phyloP scores from a whole-genome alignment of 2,888 invertebrate genomes.

The Drosophila picticornis region DNA sequence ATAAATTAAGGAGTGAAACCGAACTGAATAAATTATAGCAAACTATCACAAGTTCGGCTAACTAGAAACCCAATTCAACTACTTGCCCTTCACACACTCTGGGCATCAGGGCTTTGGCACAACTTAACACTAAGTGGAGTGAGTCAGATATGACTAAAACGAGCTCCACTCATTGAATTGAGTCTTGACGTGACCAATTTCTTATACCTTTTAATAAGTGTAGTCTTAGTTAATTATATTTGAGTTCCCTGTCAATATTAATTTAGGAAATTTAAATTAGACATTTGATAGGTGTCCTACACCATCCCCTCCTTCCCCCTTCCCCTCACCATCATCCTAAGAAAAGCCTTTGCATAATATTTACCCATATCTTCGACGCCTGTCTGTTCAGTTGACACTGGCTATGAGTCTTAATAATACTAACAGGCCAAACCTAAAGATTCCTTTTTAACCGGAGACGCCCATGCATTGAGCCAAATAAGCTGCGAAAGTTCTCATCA shows the following conservation, averaged over 20 bases:
- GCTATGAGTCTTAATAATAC: conserved; percentile 43
- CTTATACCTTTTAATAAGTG: not conserved
- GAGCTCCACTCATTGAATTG: not conserved
- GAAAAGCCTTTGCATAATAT: conserved; percentile 52
- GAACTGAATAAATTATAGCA: not conserved
- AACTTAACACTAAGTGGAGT: not conserved
- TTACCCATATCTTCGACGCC: conserved; percentile 9
- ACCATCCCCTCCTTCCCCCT: not conserved
- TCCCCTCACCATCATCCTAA: not conserved
- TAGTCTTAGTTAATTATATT: not conserved
- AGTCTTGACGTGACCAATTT: not conserved
- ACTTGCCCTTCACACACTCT: not conserved
- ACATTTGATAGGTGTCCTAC: conserved; percentile 26
- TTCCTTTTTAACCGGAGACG: not conserved
- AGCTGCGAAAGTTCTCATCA: conserved; percentile 30
- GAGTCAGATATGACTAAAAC: not conserved
- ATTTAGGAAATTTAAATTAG: conserved; percentile 56
- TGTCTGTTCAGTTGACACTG: conserved; percentile 12
- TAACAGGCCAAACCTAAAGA: conserved; percentile 18
- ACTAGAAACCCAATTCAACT: not conserved
- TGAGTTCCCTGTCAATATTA: conserved; percentile 11
- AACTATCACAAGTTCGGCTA: not conserved
- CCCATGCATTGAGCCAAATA: conserved; percentile 4
- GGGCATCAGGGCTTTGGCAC: not conserved
- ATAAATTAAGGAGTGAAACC: not conserved